Evolutionary conservation across 2,888 invertebrate species (phyloP), one percentile per base, ranked within the genome.

Genomic region (Graphium colonna): DNA sequence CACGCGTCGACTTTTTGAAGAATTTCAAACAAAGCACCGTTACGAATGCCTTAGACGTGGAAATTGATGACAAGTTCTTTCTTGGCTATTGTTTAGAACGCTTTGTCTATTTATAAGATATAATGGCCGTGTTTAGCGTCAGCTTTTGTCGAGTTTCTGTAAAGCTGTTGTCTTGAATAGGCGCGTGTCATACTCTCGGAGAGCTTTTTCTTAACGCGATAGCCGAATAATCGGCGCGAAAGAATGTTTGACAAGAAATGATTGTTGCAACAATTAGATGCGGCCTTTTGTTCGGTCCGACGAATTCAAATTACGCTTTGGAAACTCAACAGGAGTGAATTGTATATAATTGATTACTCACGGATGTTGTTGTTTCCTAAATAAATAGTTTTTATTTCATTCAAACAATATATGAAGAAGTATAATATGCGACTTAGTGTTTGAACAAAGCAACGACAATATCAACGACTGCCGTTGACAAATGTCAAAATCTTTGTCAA

Each of bases 61-160:
- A 79, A 85, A 88, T 87, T 83, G 84, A 89, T 86, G 82, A 84
- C 79, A 77, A 81, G 79, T 83, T 77, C 75, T 86, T 80, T 86
- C 85, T 73, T 68, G 64, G 58, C 76, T 65, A 78, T 88, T 89
- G 88, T 88, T 75, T 88, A 66, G 75, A 69, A 81, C 77, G 68
- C 82, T 85, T 89, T 88, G 86, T 88, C 86, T 87, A 80, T 81
- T n/a, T 84, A 68, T 65, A 76, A 64, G 77, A 72, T 79, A 89
- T 88, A 89, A 89, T 88, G 77, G 84, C 77, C 77, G 79, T 88
- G 89, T 89, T 88, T 87, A 89, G 77, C 80, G 79, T 86, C 85
- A 79, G 61, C 84, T 79, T 84, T 89, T 89, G 86, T 88, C 75
- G 65, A 49, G 64, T 70, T 73, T 72, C 72, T 69, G 74, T 77